A percentile compares a stretch with the other conserved stretches of the same genome.
These are phyloP conservation scores for Thripadectes ignobilis DNA, from an alignment of 2,797 vertebrate genomes.

Conservation along the genomic window DNA sequence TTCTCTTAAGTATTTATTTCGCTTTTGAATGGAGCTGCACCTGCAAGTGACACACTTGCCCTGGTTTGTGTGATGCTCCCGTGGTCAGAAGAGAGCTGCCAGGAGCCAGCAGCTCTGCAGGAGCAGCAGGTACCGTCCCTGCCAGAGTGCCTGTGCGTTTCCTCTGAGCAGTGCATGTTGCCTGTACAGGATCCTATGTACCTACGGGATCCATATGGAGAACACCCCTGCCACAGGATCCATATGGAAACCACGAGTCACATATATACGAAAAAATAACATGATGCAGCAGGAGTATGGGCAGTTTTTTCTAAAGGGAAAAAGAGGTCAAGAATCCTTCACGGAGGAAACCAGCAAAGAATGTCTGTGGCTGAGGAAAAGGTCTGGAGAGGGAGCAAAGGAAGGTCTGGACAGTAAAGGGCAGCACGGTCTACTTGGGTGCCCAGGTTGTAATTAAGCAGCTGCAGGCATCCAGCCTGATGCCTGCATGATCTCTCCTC, in stretches of 20 bases:
- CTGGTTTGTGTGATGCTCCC: not conserved
- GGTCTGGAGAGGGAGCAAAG: not conserved
- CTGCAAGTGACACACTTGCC: not conserved
- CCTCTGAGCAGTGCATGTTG: rapidly evolving
- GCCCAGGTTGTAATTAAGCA: not conserved
- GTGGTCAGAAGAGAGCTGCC: not conserved
- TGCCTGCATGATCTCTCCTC: not conserved
- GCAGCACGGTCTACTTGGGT: not conserved
- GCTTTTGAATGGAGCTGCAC: not conserved
- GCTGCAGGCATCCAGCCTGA: not conserved
- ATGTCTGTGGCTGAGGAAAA: not conserved
- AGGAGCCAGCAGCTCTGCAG: not conserved
- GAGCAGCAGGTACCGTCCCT: rapidly evolving
- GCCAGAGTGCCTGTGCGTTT: not conserved
- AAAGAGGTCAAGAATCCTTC: not conserved
- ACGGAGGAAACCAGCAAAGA: not conserved
- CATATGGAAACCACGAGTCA: not conserved
- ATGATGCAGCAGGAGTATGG: not conserved
- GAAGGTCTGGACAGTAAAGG: not conserved
- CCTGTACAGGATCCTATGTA: not conserved
- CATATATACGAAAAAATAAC: not conserved
- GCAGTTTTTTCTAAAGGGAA: not conserved
- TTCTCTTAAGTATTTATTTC: not conserved
- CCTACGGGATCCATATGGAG: not conserved
- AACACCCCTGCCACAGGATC: not conserved